phyloP scores from a whole-genome alignment of 2,797 vertebrate species.

The Mallotus villosus region DNA sequence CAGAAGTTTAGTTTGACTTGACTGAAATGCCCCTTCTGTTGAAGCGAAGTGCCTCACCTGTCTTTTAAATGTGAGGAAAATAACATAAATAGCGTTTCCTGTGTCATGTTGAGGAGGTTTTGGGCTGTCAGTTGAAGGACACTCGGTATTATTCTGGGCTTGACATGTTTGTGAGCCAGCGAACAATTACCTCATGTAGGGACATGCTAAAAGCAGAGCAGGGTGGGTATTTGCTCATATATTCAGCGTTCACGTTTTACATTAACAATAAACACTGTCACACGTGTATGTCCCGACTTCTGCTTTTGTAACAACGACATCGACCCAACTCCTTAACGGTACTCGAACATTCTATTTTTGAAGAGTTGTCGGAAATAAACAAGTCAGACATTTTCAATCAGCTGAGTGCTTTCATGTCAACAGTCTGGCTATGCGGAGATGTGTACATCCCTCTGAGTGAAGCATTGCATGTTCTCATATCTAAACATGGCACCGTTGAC shows the following conservation, averaged over 20 bases:
- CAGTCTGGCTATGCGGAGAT: slow-evolving; percentile 23
- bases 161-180: slow-evolving; percentile 38
- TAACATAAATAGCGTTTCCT: background rate
- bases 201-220: slow-evolving; percentile 42
- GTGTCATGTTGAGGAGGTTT: background rate
- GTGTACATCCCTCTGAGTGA: slow-evolving; percentile 18
- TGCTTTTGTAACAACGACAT: background rate
- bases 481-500: slow-evolving; percentile 3
- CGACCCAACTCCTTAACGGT: background rate
- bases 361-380: slow-evolving; percentile 39
- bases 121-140: slow-evolving; percentile 24
- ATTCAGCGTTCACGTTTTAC: background rate
- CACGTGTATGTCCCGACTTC: background rate
- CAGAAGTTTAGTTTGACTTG: background rate
- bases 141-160: slow-evolving; percentile 36
- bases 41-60: background rate
- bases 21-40: background rate
- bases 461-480: slow-evolving; percentile 24
- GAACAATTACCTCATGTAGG: slow-evolving; percentile 35
- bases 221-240: slow-evolving; percentile 22
- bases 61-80: background rate
- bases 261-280: background rate
- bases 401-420: slow-evolving; percentile 34
- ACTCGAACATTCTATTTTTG: slow-evolving; percentile 1
- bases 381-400: slow-evolving; percentile 31